phyloP scores from a whole-genome alignment of 2,888 invertebrate genomes.

The Lithosia quadra region DNA sequence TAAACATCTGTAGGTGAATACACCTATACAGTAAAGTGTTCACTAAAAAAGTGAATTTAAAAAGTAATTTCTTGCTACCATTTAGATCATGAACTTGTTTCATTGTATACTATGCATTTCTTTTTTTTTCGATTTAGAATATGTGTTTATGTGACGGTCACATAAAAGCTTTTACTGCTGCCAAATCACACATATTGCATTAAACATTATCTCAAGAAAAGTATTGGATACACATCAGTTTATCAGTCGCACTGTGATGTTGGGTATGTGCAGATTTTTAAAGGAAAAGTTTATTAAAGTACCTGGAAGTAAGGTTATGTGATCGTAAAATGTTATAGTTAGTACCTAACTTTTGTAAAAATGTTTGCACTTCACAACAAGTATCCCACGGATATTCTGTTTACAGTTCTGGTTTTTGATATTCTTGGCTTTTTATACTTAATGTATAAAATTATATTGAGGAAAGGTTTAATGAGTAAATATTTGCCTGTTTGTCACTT shows the following conservation, averaged over 20 bases:
- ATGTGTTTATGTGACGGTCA: too few relatives aligned
- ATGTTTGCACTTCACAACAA: background rate
- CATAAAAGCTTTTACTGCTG: background rate
- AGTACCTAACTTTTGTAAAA: background rate
- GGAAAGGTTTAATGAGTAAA: too few relatives aligned
- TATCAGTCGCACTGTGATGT: background rate
- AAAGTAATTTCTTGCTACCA: too few relatives aligned
- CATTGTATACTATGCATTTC: too few relatives aligned
- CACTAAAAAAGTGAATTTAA: too few relatives aligned
- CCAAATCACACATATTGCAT: background rate
- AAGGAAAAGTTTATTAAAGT: background rate
- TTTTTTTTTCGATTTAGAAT: too few relatives aligned
- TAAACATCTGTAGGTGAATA: too few relatives aligned
- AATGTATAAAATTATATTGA: too few relatives aligned
- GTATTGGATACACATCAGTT: background rate
- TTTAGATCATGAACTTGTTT: too few relatives aligned
- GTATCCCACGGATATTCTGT: background rate
- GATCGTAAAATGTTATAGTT: conserved; percentile 1
- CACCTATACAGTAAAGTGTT: too few relatives aligned
- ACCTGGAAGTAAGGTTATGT: conserved; percentile 1
- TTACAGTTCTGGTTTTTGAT: background rate
- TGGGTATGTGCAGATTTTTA: background rate
- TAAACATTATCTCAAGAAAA: too few relatives aligned
- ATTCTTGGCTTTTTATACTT: background rate
- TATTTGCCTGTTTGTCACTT: too few relatives aligned